Percentiles rank a stretch among this genome's conserved stretches.
Evolutionary conservation across 2,888 invertebrate genomes (phyloP).

Genomic region (Anthophora plumipes): DNA sequence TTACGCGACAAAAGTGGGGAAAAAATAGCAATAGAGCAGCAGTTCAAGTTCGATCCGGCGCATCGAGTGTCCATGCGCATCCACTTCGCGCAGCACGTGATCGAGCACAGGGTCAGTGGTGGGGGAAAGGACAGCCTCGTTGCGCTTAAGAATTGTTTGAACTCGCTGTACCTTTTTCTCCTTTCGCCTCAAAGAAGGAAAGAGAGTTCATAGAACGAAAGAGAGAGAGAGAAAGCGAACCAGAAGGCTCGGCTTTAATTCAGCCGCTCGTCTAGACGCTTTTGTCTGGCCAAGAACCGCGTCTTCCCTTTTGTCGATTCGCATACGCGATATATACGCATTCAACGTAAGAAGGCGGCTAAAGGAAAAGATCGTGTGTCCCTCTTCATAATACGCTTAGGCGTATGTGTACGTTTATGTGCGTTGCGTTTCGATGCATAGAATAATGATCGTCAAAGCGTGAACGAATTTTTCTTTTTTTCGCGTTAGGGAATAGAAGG

Average conservation of each 20-base stretch:
- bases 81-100: slow-evolving; percentile 2
- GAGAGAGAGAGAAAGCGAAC: slow-evolving; percentile 25
- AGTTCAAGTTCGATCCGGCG: neutral
- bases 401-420: no score
- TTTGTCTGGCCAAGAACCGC: slow-evolving; percentile 62
- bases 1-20: neutral
- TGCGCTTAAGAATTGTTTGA: slow-evolving; percentile 36
- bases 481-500: no score
- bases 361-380: neutral
- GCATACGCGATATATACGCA: slow-evolving; percentile 27
- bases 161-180: slow-evolving; percentile 35
- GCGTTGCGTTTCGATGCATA: neutral
- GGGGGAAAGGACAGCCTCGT: neutral
- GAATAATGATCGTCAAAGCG: neutral
- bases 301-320: slow-evolving; percentile 57
- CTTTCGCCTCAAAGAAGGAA: slow-evolving; percentile 9
- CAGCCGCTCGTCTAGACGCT: slow-evolving; percentile 63
- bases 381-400: neutral
- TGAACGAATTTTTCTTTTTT: neutral
- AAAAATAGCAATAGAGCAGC: neutral
- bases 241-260: slow-evolving; percentile 51
- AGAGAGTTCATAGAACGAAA: slow-evolving; percentile 19
- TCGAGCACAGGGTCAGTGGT: neutral
- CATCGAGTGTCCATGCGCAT: no score
- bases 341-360: neutral